Base-by-base conservation (phyloP, 2,113 vertebrate genomes). In the Bujurquina vittata region DNA sequence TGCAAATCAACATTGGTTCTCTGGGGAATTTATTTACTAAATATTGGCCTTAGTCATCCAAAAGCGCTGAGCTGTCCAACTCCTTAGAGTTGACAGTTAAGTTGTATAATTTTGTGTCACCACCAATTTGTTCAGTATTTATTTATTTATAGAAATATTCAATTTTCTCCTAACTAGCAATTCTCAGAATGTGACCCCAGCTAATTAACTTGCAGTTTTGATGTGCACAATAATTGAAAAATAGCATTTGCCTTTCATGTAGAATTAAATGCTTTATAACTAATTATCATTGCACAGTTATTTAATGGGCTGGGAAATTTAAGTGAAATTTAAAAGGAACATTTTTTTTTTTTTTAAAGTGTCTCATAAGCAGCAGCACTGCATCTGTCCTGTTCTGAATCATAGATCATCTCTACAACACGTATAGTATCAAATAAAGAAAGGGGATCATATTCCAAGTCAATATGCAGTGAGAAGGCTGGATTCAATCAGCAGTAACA, bases 1-100 rank as follows among this genome's bases (percentile, higher is more conserved):
- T 72, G 74, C 57, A 23, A 18, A 72, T 85, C 22, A 72, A 60
- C 75, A 88, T 77, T 67, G 33, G 1, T 69, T 88, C 84, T 67
- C 60, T 69, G 55, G 43, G 52, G 23, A 37, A 31, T 84, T 88
- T 26, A 88, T 88, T 90, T 81, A 52, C 79, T 87, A 77, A 77
- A 79, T 85, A 81, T 75, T 72, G 59, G 54, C 17, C 65, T 43
- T 59, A 1, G 75, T 79, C 87, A 67, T 22, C 29, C 63, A 54
- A 40, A 76, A 59, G 23, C 29, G 9, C 20, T 2, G 10, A 58
- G 40, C 26, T 59, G 52, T 85, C 69, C 18, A 10, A 37, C 31
- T 82, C 11, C 11, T 87, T 54, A 79, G 7, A 79, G 60, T 37
- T 85, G 59, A 81, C 40, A 59, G 46, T 83, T 82, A 79, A 26